Percentiles rank a stretch among this genome's conserved stretches.
Conservation (phyloP, 2,797 vertebrate genomes). For the Syngnathus acus region DNA sequence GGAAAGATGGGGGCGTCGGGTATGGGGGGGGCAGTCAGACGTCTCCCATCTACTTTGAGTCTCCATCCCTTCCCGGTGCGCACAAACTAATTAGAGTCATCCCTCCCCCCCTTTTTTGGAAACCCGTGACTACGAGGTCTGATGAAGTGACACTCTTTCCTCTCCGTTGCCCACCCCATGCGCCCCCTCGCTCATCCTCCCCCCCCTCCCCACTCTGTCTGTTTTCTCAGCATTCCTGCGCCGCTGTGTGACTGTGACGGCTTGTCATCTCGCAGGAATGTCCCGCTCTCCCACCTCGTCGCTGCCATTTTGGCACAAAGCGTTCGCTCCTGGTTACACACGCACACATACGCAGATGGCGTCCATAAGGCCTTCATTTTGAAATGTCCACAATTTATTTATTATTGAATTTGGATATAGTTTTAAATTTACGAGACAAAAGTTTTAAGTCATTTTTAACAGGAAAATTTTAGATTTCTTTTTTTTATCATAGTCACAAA, state of each 20-base stretch:
- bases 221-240: conserved; percentile 71
- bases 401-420: too few relatives aligned
- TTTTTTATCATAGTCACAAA: too few relatives aligned
- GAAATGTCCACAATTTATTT: background rate
- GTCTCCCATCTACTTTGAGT: conserved; percentile 36
- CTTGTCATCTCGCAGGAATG: conserved; percentile 76
- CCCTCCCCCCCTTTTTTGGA: conserved; percentile 65
- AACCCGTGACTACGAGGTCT: conserved; percentile 78
- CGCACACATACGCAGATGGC: conserved; percentile 16
- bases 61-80: conserved; percentile 64
- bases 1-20: conserved; percentile 15
- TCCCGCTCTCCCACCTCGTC: conserved; percentile 75
- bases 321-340: conserved; percentile 66
- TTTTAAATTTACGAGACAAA: conserved; percentile 8
- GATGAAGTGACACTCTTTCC: conserved; percentile 83
- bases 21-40: conserved; percentile 78
- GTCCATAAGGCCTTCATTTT: background rate
- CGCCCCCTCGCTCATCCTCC: conserved; percentile 34
- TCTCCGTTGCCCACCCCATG: conserved; percentile 8
- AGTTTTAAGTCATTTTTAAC: conserved; percentile 22
- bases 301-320: conserved; percentile 64
- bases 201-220: conserved; percentile 45
- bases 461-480: too few relatives aligned
- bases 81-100: conserved; percentile 85
- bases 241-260: conserved; percentile 75